Conservation (phyloP, 2,113 vertebrate genomes). For the Anhinga anhinga region DNA sequence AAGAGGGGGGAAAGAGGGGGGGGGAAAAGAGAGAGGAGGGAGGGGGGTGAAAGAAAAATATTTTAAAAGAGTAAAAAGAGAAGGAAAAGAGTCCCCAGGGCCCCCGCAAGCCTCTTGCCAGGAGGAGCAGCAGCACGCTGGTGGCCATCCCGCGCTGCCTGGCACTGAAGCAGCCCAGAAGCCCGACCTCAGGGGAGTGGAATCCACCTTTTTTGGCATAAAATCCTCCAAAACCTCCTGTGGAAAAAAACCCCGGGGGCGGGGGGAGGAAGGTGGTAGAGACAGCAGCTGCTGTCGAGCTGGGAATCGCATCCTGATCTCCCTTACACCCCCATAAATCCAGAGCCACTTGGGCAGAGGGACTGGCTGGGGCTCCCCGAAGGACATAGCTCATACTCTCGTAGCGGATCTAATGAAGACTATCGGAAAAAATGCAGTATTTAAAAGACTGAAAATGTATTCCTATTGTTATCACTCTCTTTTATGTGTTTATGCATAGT, state of each 20-base stretch:
- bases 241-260: not conserved
- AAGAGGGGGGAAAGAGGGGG: fast-evolving
- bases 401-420: constrained; percentile 34
- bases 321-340: not conserved
- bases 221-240: not conserved
- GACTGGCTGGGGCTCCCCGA: not conserved
- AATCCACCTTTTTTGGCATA: not conserved
- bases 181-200: not conserved
- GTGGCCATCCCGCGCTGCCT: fast-evolving
- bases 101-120: fast-evolving
- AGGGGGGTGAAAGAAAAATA: not conserved
- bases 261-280: not conserved
- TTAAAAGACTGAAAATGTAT: constrained; percentile 68
- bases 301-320: fast-evolving
- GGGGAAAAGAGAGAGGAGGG: fast-evolving
- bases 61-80: not conserved
- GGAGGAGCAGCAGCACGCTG: not conserved
- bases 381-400: not conserved
- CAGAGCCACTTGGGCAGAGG: not conserved
- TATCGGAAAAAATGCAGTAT: constrained; percentile 60
- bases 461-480: constrained; percentile 65
- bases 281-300: not conserved
- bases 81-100: not conserved
- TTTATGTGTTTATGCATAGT: constrained; percentile 66
- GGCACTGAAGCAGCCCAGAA: not conserved